Conservation (phyloP, 2,113 vertebrate species). For the Cyanistes caeruleus region DNA sequence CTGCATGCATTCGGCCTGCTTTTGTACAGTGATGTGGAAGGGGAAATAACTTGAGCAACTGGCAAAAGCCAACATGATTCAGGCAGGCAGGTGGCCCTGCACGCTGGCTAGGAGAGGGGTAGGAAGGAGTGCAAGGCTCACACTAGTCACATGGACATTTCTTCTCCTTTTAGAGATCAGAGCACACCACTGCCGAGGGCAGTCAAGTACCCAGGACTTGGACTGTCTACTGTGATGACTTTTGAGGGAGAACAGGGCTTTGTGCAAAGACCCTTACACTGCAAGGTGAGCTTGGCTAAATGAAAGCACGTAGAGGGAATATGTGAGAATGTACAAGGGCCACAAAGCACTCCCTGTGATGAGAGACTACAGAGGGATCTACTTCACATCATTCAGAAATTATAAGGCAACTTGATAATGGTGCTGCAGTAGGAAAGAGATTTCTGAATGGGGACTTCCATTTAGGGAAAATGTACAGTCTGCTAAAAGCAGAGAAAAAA, state of each 20-base stretch:
- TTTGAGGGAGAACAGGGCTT: neutral
- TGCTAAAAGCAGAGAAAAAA: neutral
- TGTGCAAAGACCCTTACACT: neutral
- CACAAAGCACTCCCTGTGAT: neutral
- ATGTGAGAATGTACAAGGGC: neutral
- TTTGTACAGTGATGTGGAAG: neutral
- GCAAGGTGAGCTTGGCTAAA: neutral
- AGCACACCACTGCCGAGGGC: neutral
- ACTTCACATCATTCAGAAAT: neutral
- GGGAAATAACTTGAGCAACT: neutral
- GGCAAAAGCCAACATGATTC: neutral
- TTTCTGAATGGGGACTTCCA: neutral
- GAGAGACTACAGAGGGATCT: neutral
- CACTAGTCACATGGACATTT: neutral
- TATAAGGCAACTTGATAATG: neutral
- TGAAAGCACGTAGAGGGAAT: neutral
- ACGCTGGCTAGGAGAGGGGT: neutral
- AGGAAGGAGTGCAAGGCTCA: neutral
- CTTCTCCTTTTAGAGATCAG: neutral
- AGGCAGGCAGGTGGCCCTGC: neutral
- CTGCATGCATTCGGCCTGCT: neutral
- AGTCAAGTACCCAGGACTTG: neutral
- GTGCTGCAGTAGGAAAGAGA: neutral
- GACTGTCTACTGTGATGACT: neutral
- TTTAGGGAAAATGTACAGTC: neutral